Percentiles rank a stretch among this genome's conserved stretches.
These are phyloP conservation scores for Sinosuthora webbiana DNA, from an alignment of 2,113 vertebrate species.

Conservation along the genomic window DNA sequence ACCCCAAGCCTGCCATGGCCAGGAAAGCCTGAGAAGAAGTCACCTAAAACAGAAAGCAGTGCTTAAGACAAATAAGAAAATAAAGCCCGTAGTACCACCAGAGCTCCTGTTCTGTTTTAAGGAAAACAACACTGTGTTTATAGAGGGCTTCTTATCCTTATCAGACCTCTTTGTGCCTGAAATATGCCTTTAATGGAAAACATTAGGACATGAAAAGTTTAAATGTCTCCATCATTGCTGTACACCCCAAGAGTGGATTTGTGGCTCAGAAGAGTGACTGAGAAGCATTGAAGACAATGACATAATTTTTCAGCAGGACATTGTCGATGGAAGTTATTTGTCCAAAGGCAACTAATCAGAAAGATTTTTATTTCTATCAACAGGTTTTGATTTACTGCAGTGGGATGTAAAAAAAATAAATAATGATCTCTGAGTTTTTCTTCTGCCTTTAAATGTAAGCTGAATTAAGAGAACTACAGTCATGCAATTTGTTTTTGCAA, in stretches of 20 bases:
- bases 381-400: not conserved
- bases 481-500: not conserved
- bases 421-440: not conserved
- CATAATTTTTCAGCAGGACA: not conserved
- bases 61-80: not conserved
- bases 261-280: not conserved
- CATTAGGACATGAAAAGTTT: not conserved
- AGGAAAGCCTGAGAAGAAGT: not conserved
- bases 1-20: fast-evolving
- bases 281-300: not conserved
- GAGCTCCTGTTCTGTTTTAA: not conserved
- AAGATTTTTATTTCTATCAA: not conserved
- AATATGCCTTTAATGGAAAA: not conserved
- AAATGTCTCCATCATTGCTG: not conserved
- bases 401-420: not conserved
- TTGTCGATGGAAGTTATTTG: not conserved
- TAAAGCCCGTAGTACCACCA: not conserved
- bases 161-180: not conserved
- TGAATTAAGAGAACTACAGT: not conserved
- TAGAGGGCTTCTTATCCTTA: not conserved
- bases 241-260: not conserved
- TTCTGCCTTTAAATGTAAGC: not conserved
- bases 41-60: not conserved
- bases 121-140: not conserved
- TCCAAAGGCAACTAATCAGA: not conserved